Evolutionary conservation across 2,888 invertebrate genomes (phyloP), one percentile per base, ranked within the genome.

Genomic region (Drosophila affinis): DNA sequence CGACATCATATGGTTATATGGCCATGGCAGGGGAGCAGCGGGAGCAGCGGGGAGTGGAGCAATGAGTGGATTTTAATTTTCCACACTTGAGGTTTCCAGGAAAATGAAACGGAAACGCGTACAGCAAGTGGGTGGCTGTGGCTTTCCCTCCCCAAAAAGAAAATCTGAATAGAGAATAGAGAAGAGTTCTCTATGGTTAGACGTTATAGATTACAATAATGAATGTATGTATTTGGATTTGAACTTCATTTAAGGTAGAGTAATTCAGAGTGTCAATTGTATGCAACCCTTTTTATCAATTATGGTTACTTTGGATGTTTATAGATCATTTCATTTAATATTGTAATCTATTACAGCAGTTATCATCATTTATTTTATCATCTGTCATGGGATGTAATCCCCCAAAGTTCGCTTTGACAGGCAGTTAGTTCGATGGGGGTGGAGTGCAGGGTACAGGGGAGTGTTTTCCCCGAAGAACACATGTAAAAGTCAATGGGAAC

Each of bases 401-500:
- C 62, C 14, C 39, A 39, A 39, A 39, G 39, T 39, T 39, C 39
- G 39, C 39, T 39, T 39, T 39, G 39, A 39, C 39, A 39, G 39
- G 14, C 39, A n/a, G 39, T 6, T 39, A n/a, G 39, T 39, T 18
- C 18, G 18, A 2, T 10, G 18, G 52, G 29, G 29, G 17, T 27
- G 17, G 17, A 10, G 27, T 32, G 10, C 17, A 9, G 18, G 3
- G 32, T 24, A 5, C 24, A 24, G 32, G 47, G 44, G 29, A 45
- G 18, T 10, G 59, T 32, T 4, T 17, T 9, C 12, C 48, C 53
- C 44, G 49, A 12, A 21, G 27, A 75, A 78, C 81, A 78, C 81
- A 79, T 74, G 77, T 75, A 82, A 81, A 87, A 87, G 87, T 82
- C 81, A 82, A 73, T 76, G 82, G 82, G 64, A 85, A 87, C 81